phyloP scores from a whole-genome alignment of 2,797 vertebrate genomes.

The Pitangus sulphuratus region DNA sequence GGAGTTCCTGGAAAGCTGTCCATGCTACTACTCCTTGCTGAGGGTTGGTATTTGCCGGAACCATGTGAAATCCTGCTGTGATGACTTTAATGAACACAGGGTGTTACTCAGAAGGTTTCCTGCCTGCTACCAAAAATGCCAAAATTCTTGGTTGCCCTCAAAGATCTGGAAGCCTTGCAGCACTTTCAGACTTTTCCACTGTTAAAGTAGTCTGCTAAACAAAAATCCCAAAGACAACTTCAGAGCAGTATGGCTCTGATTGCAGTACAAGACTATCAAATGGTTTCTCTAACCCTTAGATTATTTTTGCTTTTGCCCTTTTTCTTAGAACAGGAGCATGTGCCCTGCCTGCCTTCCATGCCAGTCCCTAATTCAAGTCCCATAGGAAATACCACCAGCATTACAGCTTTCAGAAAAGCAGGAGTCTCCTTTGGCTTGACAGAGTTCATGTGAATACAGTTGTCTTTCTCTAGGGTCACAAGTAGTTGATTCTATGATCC shows the following conservation, averaged over 20 bases:
- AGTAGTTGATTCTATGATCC: not conserved
- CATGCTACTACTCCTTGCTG: not conserved
- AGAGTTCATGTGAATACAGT: not conserved
- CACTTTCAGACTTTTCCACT: not conserved
- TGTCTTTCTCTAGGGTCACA: not conserved
- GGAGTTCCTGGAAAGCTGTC: not conserved
- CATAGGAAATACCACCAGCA: rapidly evolving
- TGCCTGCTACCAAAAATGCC: not conserved
- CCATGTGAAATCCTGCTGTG: not conserved
- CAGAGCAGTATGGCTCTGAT: not conserved
- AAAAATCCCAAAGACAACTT: not conserved
- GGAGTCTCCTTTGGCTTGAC: not conserved
- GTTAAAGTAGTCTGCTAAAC: not conserved
- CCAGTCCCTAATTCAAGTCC: not conserved
- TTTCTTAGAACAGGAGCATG: not conserved
- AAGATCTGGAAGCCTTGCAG: not conserved
- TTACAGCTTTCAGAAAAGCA: not conserved
- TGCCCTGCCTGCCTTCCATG: not conserved
- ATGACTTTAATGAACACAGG: not conserved
- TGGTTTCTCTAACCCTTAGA: not conserved
- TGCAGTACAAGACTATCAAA: not conserved
- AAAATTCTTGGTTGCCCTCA: not conserved
- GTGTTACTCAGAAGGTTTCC: not conserved
- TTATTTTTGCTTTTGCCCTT: not conserved
- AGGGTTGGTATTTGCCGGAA: not conserved